Base-by-base conservation (phyloP, 2,113 vertebrate species). In the Martes martes region DNA sequence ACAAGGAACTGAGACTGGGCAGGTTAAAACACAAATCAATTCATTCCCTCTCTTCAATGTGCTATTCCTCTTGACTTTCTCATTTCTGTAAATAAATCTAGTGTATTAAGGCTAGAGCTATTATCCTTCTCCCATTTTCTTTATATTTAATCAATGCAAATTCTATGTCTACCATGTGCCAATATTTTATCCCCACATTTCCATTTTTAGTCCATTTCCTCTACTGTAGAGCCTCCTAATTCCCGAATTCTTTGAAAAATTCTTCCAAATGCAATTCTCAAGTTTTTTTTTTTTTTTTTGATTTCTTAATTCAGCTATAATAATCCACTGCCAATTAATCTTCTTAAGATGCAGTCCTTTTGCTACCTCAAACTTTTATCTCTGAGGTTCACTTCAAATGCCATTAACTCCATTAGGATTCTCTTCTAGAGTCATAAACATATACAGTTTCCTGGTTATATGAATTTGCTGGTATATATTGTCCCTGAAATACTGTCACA, bases 101-200 rank as follows among this genome's bases (percentile, higher is more conserved):
- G 16, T 89, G 86, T 89, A 59, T 89, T 50, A 81, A 91, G 69
- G 3, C 39, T 36, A 23, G 16, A 89, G 4, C 14, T 90, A 19
- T 94, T 76, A 61, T 81, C 2, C 13, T 31, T 69, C 63, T 84
- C 65, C 47, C 7, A 19, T 24, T 94, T 91, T 91, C 47, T 91
- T 7, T 91, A 61, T 78, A 39, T 89, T 96, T 91, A 73, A 73
- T 76, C 42, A 82, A 23, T 67, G 52, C 9, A 69, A 86, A 96
- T 92, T 76, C 14, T 80, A 11, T 28, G 2, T 94, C 39, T 95
- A 45, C 11, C 33, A 13, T 18, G 18, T 31, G 65, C 23, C 31
- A 81, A 57, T 42, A 95, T 71, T 92, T 79, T 87, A 79, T 86
- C 42, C 47, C n/a, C n/a, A 33, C 24, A 63, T 57, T 90, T 97